Evolutionary conservation across 2,113 vertebrate species (phyloP), one percentile per base, ranked within the genome.

Genomic region (Barbus barbus): DNA sequence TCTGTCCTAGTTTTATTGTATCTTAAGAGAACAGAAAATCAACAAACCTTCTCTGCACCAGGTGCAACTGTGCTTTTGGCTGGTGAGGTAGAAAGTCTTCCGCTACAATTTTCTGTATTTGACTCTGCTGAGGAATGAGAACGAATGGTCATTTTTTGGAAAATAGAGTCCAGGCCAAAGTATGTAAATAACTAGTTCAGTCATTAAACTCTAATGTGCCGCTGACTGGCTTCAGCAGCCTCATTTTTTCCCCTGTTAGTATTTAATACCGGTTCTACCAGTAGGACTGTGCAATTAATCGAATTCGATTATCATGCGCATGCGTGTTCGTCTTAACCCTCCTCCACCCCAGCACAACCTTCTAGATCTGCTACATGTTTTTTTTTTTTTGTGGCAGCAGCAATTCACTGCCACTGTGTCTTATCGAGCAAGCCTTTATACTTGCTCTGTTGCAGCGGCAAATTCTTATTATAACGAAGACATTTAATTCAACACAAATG

Each of bases 61-160:
- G 80, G 73, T 7, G 83, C 77, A 20, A 56, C 65, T 53, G 51
- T 88, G 83, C 16, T 78, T 38, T 84, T 91, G 84, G 26, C 83
- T 56, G 85, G 86, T 61, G 85, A 82, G 20, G 81, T 74, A 72
- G 89, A 78, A 31, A 61, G 53, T 87, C 89, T 33, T 82, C 85
- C 88, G 86, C 81, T 87, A 89, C 81, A 88, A 87, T 92, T 85
- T 0, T 93, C 92, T 2, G 91, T 93, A 82, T 91, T 93, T 7
- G 92, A 93, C 84, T 93, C 93, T 67, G 90, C 90, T 76, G 92
- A 76, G 46, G 83, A 22, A 33, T 81, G 20, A 85, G 11, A 67
- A 18, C 3, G 18, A 76, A 73, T 31, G 5, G 31, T 41, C 20
- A 60, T 73, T 28, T 67, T 24, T 24, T 67, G 20, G 2, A 31